phyloP scores from a whole-genome alignment of 1,140 invertebrate species.

The Rhagoletis pomonella region DNA sequence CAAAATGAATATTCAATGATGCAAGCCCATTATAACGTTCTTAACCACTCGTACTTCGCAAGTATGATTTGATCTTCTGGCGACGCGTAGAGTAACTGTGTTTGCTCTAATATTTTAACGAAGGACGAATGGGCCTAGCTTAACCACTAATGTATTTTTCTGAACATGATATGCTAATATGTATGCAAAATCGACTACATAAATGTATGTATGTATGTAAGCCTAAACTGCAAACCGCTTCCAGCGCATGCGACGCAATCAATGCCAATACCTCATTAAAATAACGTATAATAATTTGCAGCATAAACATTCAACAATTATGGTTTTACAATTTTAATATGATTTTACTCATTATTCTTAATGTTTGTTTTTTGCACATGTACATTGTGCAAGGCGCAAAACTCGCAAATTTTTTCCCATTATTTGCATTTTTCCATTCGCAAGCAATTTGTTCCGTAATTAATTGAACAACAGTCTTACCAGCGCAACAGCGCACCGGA shows the following conservation, averaged over 20 bases:
- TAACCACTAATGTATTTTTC: no score
- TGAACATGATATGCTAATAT: no score
- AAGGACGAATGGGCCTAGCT: no score
- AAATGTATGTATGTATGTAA: no score
- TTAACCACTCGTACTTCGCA: no score
- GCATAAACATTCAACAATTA: background rate
- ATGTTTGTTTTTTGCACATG: background rate
- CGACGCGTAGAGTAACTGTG: no score
- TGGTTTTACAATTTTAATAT: slow-evolving; percentile 38
- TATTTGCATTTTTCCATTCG: slow-evolving; percentile 48
- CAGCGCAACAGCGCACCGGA: background rate
- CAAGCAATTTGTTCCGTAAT: slow-evolving; percentile 51
- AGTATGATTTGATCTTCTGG: no score
- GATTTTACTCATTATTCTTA: slow-evolving; percentile 48
- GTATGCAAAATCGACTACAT: no score
- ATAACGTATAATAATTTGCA: background rate
- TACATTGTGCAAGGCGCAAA: background rate
- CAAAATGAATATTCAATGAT: no score
- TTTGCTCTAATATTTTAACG: no score
- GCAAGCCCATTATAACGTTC: no score
- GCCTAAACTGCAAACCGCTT: no score
- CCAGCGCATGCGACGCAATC: background rate
- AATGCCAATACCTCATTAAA: background rate
- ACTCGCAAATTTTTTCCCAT: slow-evolving; percentile 40
- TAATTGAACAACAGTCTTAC: slow-evolving; percentile 49